Base-by-base conservation (phyloP, 2,113 vertebrate genomes). In the Zosterops borbonicus region DNA sequence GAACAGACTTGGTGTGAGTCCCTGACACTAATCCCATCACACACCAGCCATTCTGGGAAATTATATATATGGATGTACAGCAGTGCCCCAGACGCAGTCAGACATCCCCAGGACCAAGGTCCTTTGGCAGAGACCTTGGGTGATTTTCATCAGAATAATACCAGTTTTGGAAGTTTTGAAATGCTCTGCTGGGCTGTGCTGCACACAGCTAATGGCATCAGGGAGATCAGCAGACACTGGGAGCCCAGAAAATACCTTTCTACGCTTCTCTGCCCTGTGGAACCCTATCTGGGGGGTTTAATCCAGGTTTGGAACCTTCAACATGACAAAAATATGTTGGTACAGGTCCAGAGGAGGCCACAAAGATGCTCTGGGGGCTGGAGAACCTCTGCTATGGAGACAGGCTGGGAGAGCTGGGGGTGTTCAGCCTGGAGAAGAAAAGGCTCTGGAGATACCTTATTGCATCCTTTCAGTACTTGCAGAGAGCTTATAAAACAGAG, bases 11-110 rank as follows among this genome's bases (percentile, higher is more conserved):
- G 19, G 23, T 50, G 37, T 12, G 52, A 31, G 35, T 82, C 69
- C 41, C 55, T 67, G 47, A 42, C 4, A 37, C 42, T 35, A 39
- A 60, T 56, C 35, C 49, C 33, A 63, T 15, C 53, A 35, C 47
- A 41, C 9, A 27, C 11, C 58, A 71, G 8, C 7, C 25, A 25
- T 46, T 20, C 58, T 55, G 62, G 47, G 47, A 84, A 81, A 53
- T 1, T 1, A 5, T 9, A 31, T 3, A 7, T 1, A 6, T 8
- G n/a, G 55, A 56, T 33, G 14, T 12, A 17, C 0, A 24, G 7
- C 70, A 70, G 31, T 2, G 8, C 5, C 12, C 14, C 27, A 52
- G 29, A 46, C 17, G 73, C 19, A 74, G 1, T 60, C 41, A 60
- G 49, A 20, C 20, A 60, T 8, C 21, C 5, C 24, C 37, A 42